Evolutionary conservation across 92 coral and sea anemone species (phyloP).

Genomic region (Porites divaricata): DNA sequence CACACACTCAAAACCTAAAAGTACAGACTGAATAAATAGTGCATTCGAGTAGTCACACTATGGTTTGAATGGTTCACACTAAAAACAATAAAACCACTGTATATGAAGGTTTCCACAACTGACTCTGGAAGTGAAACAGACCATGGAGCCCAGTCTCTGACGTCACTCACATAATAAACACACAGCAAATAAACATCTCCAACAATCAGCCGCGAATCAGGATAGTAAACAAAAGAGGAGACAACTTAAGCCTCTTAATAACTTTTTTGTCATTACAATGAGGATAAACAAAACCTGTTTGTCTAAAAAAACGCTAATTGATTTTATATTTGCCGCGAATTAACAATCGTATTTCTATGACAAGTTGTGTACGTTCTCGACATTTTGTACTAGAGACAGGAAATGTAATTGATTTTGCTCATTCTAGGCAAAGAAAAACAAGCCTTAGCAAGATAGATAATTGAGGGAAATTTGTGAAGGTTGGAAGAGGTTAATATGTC

Average conservation of each 20-base stretch:
- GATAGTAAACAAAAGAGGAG: not conserved
- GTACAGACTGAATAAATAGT: no score
- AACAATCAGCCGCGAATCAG: not conserved
- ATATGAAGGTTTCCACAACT: no score
- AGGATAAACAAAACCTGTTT: slow-evolving; percentile 22
- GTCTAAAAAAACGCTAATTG: slow-evolving; percentile 14
- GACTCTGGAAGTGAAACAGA: not conserved
- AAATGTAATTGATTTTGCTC: not conserved
- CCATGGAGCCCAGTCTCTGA: not conserved
- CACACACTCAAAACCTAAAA: no score
- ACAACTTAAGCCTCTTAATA: slow-evolving; percentile 12
- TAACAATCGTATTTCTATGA: not conserved
- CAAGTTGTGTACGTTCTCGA: not conserved
- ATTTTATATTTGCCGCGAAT: slow-evolving; percentile 12
- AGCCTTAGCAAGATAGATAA: no score
- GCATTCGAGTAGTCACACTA: no score
- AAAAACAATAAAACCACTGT: no score
- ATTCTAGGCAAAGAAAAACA: no score
- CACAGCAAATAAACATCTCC: not conserved
- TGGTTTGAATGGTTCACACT: no score
- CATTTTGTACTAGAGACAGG: not conserved
- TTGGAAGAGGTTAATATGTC: slow-evolving; percentile 45
- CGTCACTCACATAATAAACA: not conserved
- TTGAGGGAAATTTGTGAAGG: not conserved
- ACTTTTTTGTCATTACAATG: slow-evolving; percentile 33